Evolutionary conservation across 2,888 invertebrate species (phyloP), one percentile per base, ranked within the genome.

Genomic region (Calliphora vomitoria): DNA sequence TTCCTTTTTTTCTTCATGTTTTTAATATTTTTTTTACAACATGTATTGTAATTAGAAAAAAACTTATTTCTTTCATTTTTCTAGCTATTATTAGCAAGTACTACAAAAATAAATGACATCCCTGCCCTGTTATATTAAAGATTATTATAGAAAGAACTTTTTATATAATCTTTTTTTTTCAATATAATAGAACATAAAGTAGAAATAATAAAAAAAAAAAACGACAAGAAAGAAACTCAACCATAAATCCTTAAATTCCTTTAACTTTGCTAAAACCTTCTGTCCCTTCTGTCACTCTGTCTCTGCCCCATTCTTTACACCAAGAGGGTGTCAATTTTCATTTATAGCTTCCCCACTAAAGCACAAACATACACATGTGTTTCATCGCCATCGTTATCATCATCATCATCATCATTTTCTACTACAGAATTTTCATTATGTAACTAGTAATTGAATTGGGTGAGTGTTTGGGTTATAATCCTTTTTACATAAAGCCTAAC

Each of bases 391-490:
- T 8, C n/a, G n/a, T n/a, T n/a, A n/a, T n/a, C 44, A 44, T 44
- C 66, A 41, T 71, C 58, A n/a, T 47, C 60, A 53, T 41, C 38
- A 53, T 84, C 55, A 60, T 44, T 44, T 64, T 41, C 44, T 72
- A n/a, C n/a, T 62, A 44, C 11, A 69, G n/a, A 83, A 60, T 74
- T 66, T 78, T 82, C 78, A 86, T 86, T 72, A 82, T 86, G 85
- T 86, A 82, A 78, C 78, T 82, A 31, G 72, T 82, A 86, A 86
- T 86, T 86, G 86, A 82, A 86, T 86, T 82, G 82, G 81, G 62
- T 75, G 85, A 81, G 75, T 76, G 76, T 82, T 85, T 85, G 85
- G 82, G 64, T 66, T 85, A 68, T 86, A 86, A 86, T 86, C 86
- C 82, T 82, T 82, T 86, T 68, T 78, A 78, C 82, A 82, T 78